phyloP scores from a whole-genome alignment of 2,888 invertebrate genomes.

The Heterodera filipjevi region DNA sequence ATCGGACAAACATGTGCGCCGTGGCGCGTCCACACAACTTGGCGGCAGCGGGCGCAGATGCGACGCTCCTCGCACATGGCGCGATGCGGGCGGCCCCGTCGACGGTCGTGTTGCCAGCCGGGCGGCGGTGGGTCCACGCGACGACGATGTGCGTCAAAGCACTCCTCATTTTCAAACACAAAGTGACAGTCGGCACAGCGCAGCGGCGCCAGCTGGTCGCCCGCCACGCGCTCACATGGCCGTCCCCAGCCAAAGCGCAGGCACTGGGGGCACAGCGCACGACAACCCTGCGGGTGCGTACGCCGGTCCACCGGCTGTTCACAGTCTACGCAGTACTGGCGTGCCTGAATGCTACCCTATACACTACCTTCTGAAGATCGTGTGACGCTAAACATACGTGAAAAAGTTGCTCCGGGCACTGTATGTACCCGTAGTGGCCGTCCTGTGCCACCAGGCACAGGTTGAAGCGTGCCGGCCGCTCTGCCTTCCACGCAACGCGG shows the following conservation, averaged over 20 bases:
- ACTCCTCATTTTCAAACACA: not conserved
- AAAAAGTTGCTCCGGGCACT: not conserved
- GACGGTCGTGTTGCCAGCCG: not conserved
- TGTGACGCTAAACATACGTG: not conserved
- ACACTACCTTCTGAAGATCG: too few species aligned
- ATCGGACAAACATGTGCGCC: not conserved
- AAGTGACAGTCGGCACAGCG: not conserved
- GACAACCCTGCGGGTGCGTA: not conserved
- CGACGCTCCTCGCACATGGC: conserved; percentile 13
- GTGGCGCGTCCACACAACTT: not conserved
- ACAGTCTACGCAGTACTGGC: conserved; percentile 14
- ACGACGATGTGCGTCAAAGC: not conserved
- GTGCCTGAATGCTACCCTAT: too few species aligned
- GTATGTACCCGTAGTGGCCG: conserved; percentile 6
- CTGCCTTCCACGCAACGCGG: not conserved
- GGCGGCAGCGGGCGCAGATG: not conserved
- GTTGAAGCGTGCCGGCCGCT: conserved; percentile 1
- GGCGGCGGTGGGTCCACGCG: not conserved
- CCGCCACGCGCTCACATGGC: not conserved
- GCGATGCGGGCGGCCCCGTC: not conserved
- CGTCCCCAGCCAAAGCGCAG: not conserved
- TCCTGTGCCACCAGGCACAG: not conserved
- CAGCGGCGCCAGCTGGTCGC: not conserved
- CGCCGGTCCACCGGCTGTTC: conserved; percentile 9
- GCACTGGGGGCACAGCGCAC: not conserved